A percentile compares a stretch with the other conserved stretches of the same genome.
Conservation (phyloP, 2,888 invertebrate genomes). For the Troides oblongomaculatus region DNA sequence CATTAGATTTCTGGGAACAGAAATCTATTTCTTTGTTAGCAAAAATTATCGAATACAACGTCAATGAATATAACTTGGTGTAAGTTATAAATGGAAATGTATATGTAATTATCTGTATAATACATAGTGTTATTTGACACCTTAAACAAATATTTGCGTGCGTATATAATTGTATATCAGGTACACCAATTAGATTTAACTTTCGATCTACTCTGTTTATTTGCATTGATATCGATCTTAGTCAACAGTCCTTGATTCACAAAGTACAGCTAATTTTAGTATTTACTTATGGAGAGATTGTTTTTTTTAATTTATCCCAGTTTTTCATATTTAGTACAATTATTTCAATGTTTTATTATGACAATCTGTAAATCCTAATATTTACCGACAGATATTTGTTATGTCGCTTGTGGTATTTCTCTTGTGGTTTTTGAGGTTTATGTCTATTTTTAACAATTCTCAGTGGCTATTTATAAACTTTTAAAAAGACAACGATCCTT, state of each 20-base stretch:
- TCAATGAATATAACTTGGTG: no score
- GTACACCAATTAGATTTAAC: background rate
- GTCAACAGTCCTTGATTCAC: background rate
- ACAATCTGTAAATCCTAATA: background rate
- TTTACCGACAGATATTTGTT: background rate
- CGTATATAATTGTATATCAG: background rate
- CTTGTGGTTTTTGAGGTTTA: slow-evolving; percentile 24
- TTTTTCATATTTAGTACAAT: background rate
- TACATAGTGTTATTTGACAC: background rate
- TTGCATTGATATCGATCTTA: background rate
- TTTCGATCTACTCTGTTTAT: background rate
- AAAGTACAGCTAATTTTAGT: background rate
- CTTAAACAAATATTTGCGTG: background rate
- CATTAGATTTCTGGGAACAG: no score
- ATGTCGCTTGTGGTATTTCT: background rate
- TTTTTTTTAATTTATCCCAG: background rate
- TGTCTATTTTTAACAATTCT: slow-evolving; percentile 50
- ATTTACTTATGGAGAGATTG: background rate
- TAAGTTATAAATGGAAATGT: no score
- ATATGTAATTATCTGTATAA: background rate
- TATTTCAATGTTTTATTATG: background rate
- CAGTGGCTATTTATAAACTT: slow-evolving; percentile 50
- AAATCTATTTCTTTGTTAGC: no score
- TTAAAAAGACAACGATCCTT: slow-evolving; percentile 50
- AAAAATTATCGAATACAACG: no score